A percentile compares a stretch with the other conserved stretches of the same genome.
phyloP scores from a whole-genome alignment of 2,888 invertebrate genomes.

The Mimachlamys varia region DNA sequence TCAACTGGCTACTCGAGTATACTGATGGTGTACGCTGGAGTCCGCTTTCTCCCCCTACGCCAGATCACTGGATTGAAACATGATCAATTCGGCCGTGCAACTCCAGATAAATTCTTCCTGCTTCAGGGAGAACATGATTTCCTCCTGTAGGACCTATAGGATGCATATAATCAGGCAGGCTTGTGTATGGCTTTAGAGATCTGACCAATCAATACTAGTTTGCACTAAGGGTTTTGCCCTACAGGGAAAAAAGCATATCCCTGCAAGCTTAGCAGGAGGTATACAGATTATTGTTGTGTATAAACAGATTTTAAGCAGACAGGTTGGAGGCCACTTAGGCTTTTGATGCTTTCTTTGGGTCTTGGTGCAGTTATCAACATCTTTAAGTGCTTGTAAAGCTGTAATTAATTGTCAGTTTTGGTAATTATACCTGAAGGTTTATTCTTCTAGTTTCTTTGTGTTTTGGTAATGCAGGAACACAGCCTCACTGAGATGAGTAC shows the following conservation, averaged over 20 bases:
- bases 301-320: background rate
- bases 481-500: too few relatives aligned
- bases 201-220: constrained; percentile 21
- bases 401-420: too few relatives aligned
- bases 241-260: background rate
- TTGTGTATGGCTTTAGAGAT: background rate
- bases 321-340: background rate
- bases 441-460: too few relatives aligned
- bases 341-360: background rate
- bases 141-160: background rate
- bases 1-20: background rate
- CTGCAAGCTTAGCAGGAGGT: constrained; percentile 1
- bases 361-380: too few relatives aligned
- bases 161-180: background rate
- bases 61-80: background rate
- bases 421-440: too few relatives aligned
- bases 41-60: background rate
- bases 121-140: background rate
- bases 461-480: too few relatives aligned
- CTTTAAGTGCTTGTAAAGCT: too few relatives aligned
- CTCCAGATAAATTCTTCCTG: background rate
- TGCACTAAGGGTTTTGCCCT: background rate
- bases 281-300: background rate
- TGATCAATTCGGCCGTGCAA: constrained; percentile 19
- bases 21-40: constrained; percentile 14